Conservation (phyloP, 2,113 vertebrate species). For the Vanacampus margaritifer region DNA sequence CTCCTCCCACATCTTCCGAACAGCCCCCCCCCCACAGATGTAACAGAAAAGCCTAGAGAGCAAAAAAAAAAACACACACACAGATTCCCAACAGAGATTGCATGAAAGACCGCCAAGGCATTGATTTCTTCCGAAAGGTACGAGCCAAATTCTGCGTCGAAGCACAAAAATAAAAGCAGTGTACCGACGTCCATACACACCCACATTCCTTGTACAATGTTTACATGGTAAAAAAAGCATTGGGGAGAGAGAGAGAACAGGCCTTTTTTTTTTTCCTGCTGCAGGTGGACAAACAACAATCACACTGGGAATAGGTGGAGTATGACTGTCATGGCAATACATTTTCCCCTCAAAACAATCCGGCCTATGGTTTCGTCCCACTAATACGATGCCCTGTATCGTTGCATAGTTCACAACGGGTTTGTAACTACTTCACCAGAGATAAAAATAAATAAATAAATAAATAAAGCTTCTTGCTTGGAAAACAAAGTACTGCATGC, state of each 20-base stretch:
- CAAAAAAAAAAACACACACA: not conserved
- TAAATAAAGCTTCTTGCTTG: no score
- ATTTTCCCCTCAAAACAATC: slow-evolving; percentile 42
- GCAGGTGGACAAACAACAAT: slow-evolving; percentile 60
- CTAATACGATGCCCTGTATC: slow-evolving; percentile 13
- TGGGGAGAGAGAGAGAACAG: slow-evolving; percentile 43
- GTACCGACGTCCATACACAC: slow-evolving; percentile 6
- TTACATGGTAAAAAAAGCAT: slow-evolving; percentile 53
- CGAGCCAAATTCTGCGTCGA: slow-evolving; percentile 14
- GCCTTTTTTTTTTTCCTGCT: slow-evolving; percentile 46
- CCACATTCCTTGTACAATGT: slow-evolving; percentile 42
- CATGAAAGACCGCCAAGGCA: slow-evolving; percentile 3
- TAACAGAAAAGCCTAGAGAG: slow-evolving; percentile 9
- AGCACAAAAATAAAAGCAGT: slow-evolving; percentile 1
- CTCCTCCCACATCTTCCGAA: slow-evolving; percentile 15
- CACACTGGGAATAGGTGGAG: slow-evolving; percentile 29
- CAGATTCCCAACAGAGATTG: not conserved
- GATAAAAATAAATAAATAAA: no score
- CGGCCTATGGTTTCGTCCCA: slow-evolving; percentile 24
- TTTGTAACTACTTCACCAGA: no score
- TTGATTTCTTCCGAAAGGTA: slow-evolving; percentile 44
- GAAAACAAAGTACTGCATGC: no score
- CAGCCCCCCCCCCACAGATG: not conserved
- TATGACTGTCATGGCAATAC: slow-evolving; percentile 41
- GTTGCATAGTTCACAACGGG: no score